Percentiles rank a stretch among this genome's conserved stretches.
Conservation (phyloP, 2,113 vertebrate genomes). For the Crotalus helleri region DNA sequence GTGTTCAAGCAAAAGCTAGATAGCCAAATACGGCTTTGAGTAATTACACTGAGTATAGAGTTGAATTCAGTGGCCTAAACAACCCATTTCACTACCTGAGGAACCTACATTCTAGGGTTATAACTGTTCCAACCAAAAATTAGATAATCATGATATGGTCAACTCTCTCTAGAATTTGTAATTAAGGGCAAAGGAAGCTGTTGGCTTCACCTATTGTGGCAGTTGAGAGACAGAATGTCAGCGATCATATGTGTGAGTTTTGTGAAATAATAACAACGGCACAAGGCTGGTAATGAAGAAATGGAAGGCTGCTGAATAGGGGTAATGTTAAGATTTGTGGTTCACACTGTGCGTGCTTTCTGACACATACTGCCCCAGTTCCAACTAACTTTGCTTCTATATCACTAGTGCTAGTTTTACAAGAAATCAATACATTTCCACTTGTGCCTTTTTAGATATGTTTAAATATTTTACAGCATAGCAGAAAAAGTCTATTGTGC, state of each 20-base stretch:
- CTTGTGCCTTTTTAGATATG: not conserved
- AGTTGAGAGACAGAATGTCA: not conserved
- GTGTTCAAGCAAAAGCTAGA: not conserved
- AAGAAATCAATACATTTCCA: not conserved
- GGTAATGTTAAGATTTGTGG: not conserved
- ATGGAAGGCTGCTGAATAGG: not conserved
- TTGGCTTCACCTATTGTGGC: not conserved
- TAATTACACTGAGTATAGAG: not conserved
- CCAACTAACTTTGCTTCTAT: not conserved
- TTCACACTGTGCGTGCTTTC: not conserved
- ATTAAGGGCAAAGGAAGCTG: not conserved
- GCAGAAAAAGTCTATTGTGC: conserved; percentile 32
- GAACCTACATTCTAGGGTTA: not conserved
- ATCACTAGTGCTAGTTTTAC: not conserved
- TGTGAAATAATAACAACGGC: not conserved
- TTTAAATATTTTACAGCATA: conserved; percentile 49
- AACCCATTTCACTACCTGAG: not conserved
- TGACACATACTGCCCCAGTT: not conserved
- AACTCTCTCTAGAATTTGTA: not conserved
- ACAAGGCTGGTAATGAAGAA: not conserved
- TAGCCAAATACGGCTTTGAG: not conserved
- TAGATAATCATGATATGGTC: not conserved
- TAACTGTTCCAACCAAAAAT: not conserved
- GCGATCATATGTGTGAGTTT: not conserved
- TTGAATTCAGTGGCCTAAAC: not conserved